These are phyloP conservation scores for Iguana delicatissima DNA, from an alignment of 2,797 vertebrate genomes.

Conservation along the genomic window DNA sequence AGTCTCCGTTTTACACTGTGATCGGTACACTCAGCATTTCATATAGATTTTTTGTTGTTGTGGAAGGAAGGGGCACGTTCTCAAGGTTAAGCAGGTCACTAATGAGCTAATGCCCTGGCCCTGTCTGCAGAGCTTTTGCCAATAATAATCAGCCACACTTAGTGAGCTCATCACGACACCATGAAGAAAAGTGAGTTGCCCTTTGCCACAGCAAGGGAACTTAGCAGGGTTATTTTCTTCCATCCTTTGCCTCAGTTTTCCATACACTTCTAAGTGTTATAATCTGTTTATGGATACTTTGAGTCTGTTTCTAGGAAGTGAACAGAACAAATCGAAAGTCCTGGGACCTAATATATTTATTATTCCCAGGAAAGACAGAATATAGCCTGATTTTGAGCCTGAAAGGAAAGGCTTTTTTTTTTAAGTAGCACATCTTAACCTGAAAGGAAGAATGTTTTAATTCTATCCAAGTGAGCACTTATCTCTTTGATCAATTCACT, in stretches of 20 bases:
- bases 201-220: not conserved
- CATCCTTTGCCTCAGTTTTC: not conserved
- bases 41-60: constrained; percentile 32
- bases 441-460: not conserved
- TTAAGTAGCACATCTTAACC: not conserved
- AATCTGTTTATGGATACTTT: constrained; percentile 25
- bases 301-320: constrained; percentile 10
- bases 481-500: not conserved
- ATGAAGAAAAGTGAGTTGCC: constrained; percentile 1
- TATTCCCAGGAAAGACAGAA: not conserved
- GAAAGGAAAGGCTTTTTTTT: not conserved
- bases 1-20: not conserved
- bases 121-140: constrained; percentile 34
- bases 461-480: not conserved
- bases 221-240: constrained; percentile 4
- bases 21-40: constrained; percentile 44
- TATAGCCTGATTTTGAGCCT: not conserved
- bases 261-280: not conserved
- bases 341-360: not conserved
- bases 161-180: not conserved
- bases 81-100: constrained; percentile 48
- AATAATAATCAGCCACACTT: constrained; percentile 33
- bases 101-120: constrained; percentile 48
- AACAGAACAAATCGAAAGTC: not conserved
- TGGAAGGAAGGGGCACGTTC: constrained; percentile 28